These are phyloP conservation scores for Vanacampus margaritifer DNA, from an alignment of 2,113 vertebrate species.

Conservation along the genomic window DNA sequence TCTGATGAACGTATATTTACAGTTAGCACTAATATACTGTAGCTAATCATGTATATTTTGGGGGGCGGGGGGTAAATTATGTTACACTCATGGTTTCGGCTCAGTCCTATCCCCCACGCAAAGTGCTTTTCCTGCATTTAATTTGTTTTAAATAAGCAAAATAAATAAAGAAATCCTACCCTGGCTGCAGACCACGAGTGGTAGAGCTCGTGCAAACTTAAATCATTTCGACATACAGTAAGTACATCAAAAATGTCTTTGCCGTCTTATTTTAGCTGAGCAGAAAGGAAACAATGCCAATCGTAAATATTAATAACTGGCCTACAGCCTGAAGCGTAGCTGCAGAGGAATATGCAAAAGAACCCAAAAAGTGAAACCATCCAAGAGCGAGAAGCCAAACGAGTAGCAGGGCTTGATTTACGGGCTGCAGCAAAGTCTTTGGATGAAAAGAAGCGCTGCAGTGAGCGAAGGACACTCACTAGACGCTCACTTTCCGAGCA, in stretches of 20 bases:
- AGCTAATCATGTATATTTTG: no score
- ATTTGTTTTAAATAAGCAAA: no score
- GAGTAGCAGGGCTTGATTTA: slow-evolving; percentile 20
- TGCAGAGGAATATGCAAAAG: slow-evolving; percentile 43
- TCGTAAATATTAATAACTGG: slow-evolving; percentile 55
- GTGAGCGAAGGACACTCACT: neutral
- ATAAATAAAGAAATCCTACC: no score
- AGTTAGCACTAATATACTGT: no score
- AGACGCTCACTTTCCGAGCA: neutral
- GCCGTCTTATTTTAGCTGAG: slow-evolving; percentile 16
- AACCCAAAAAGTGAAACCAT: slow-evolving; percentile 27
- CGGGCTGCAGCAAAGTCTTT: slow-evolving; percentile 39
- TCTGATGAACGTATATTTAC: no score
- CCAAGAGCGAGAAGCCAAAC: slow-evolving; percentile 7
- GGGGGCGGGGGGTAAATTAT: no score
- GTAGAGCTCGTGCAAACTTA: no score
- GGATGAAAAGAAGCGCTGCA: slow-evolving; percentile 37
- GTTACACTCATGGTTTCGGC: no score
- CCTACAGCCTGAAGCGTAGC: slow-evolving; percentile 28
- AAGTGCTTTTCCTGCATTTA: no score
- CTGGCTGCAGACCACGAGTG: no score
- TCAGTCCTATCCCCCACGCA: no score
- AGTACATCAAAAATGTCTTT: slow-evolving; percentile 2
- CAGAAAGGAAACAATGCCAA: slow-evolving; percentile 36
- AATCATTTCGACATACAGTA: no score